Conservation (phyloP, 2,113 vertebrate genomes). For the Oxyura jamaicensis region DNA sequence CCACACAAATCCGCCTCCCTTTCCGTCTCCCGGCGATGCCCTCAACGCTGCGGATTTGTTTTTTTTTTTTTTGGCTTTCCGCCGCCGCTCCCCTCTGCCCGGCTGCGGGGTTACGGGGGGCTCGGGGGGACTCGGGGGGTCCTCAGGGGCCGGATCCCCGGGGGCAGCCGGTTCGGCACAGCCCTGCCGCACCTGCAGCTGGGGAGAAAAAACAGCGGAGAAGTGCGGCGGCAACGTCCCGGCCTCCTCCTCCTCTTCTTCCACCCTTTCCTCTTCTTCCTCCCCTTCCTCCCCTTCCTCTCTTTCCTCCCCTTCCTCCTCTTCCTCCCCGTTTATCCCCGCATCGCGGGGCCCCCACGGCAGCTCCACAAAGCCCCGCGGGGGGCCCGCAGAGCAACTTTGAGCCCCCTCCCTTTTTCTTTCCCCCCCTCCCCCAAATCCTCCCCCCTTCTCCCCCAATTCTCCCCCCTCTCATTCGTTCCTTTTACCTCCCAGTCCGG, state of each 20-base stretch:
- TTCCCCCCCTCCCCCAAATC: no score
- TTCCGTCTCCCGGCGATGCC: neutral
- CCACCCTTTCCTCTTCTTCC: no score
- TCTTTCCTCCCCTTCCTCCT: no score
- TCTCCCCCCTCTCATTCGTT: no score
- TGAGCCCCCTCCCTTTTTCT: neutral
- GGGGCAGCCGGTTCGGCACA: neutral
- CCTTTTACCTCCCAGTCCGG: neutral
- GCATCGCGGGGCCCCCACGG: no score
- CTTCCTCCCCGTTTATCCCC: no score
- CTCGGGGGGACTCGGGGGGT: no score
- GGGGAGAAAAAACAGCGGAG: neutral
- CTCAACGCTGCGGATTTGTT: neutral
- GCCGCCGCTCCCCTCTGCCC: neutral
- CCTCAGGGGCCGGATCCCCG: no score
- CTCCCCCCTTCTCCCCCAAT: no score
- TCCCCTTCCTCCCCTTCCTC: no score
- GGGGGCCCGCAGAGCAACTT: neutral
- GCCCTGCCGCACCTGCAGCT: conserved; percentile 23
- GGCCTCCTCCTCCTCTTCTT: neutral
- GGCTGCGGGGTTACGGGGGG: no score
- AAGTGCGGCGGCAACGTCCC: neutral
- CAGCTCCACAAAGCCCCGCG: conserved; percentile 2
- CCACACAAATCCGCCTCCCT: neutral
- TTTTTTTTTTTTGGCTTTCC: neutral